Base-by-base conservation (phyloP, 2,113 vertebrate species). In the Rhagologus leucostigma region DNA sequence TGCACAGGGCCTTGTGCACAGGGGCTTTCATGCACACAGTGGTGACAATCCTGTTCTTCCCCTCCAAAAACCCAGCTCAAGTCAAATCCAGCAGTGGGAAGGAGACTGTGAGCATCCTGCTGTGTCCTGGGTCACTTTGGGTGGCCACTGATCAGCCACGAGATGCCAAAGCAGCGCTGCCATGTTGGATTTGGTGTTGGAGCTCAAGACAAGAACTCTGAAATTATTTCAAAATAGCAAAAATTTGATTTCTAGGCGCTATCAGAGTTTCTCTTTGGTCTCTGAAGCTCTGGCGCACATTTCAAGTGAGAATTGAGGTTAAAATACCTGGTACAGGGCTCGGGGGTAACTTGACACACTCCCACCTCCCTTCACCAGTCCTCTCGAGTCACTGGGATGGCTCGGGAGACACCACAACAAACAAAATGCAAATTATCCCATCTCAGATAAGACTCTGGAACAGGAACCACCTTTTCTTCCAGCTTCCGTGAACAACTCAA, bases 91-190 rank as follows among this genome's bases (percentile, higher is more conserved):
- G 52, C 18, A 22, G 56, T 1, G 16, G 37, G 23, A 49, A 56
- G 26, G 82, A 56, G 12, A 21, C 46, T 63, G 29, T 16, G 64
- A 65, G 13, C 33, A 24, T 4, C 73, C 73, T 69, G 30, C 27
- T 29, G 44, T 27, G 90, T 63, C 26, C 55, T 19, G 55, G 46
- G n/a, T 30, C 49, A 35, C n/a, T 47, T 30, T 19, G 17, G n/a
- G 9, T 18, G 42, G 30, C 8, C 50, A 11, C 32, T 10, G 56
- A 14, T 5, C 30, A 26, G 3, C 0, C 16, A 10, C 0, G 0
- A 4, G 26, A 6, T 16, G 35, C 35, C 49, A 30, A 74, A 29
- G 5, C 49, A 30, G 33, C 7, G 1, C 46, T 7, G 39, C 37
- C 18, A 15, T 7, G 0, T 4, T 21, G 3, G 10, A 32, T 44